Evolutionary conservation across 1,140 invertebrate genomes (phyloP), one percentile per base, ranked within the genome.

Genomic region (Thaumetopoea pityocampa): DNA sequence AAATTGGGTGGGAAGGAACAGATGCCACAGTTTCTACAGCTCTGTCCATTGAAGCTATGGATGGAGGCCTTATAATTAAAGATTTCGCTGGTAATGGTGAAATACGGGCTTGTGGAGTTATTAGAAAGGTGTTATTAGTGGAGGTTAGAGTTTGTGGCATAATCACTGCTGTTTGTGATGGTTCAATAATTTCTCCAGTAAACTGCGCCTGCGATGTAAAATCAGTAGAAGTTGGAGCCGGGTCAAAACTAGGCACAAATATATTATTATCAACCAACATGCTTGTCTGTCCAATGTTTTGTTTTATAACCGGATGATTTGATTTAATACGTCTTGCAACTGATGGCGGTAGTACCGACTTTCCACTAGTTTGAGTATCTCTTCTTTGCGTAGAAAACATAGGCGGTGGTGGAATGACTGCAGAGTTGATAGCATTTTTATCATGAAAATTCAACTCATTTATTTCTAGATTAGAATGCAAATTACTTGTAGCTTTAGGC

Each of bases 371-470:
- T 41, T 61, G 58, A 20, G 35, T 62, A 4, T 69, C 66, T 33
- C 32, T 62, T 40, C 46, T 56, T 5, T 58, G 33, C 30, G 65
- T 7, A 8, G 76, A 71, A 34, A 79, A 84, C 73, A 74, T 77
- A 5, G 76, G 77, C 17, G 78, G 80, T n/a, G 77, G 80, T n/a
- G 77, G 76, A 16, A 84, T 71, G 1, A 72, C 55, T 4, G 19
- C 5, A 24, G 12, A 35, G 10, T 19, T 9, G 33, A 35, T 2
- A 5, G 9, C n/a, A 10, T 19, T 19, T 7, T 7, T 19, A 7
- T 19, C 7, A 19, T 19, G 4, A 19, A 19, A 4, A 19, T 19
- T 4, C 18, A 7, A 19, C 18, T 4, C 4, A n/a, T n/a, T n/a
- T n/a, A n/a, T n/a, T n/a, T n/a, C n/a, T n/a, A n/a, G n/a, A n/a